phyloP scores from a whole-genome alignment of 2,797 vertebrate species.

The Pseudochirops corinnae region DNA sequence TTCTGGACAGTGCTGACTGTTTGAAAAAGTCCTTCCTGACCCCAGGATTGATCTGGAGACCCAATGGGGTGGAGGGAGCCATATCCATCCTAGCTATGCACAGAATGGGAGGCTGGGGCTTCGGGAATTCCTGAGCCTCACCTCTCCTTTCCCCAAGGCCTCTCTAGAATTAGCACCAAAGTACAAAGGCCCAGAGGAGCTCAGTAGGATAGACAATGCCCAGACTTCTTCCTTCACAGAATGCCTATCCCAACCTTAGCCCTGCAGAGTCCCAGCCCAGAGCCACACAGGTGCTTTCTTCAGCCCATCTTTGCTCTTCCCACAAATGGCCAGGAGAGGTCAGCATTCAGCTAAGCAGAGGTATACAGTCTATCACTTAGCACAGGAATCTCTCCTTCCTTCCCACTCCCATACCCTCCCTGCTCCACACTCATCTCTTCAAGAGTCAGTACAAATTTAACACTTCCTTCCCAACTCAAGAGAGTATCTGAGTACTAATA shows the following conservation, averaged over 20 bases:
- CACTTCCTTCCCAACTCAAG: neutral
- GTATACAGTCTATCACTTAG: neutral
- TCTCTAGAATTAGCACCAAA: neutral
- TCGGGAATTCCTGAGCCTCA: neutral
- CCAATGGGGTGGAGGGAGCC: neutral
- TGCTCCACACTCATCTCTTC: neutral
- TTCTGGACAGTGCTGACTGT: neutral
- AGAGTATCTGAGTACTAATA: neutral
- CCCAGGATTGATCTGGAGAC: neutral
- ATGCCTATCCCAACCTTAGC: neutral
- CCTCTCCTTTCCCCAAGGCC: neutral
- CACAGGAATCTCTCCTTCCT: neutral
- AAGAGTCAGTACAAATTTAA: neutral
- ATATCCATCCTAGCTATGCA: neutral
- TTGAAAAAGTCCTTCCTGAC: neutral
- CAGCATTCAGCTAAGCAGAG: neutral
- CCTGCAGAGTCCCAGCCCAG: neutral
- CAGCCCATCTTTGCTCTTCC: neutral
- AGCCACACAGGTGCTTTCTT: neutral
- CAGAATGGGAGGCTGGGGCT: neutral
- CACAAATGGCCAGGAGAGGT: neutral
- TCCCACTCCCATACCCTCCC: neutral
- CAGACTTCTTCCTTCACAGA: neutral
- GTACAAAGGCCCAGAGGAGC: neutral
- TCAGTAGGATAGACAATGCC: neutral